phyloP scores from a whole-genome alignment of 2,113 vertebrate species.

The Xiphophorus maculatus region DNA sequence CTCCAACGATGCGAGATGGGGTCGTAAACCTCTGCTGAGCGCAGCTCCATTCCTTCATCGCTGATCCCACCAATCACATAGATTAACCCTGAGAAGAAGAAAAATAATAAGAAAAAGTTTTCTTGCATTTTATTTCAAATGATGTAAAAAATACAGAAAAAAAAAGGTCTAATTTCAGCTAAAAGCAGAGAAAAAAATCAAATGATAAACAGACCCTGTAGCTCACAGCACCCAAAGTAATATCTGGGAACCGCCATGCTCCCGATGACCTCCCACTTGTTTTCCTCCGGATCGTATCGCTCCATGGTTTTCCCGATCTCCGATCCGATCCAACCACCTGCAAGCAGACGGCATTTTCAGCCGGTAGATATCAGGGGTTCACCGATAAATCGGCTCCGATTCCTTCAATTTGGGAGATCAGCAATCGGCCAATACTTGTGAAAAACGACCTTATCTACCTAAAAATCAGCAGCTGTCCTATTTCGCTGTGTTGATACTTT shows the following conservation, averaged over 20 bases:
- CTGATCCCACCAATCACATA: conserved; percentile 95
- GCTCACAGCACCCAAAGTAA: conserved; percentile 96
- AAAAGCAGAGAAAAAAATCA: neutral
- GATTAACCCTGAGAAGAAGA: conserved; percentile 85
- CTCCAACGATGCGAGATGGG: conserved; percentile 92
- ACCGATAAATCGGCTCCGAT: too few relatives aligned
- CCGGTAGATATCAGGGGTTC: neutral
- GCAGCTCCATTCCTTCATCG: conserved; percentile 90
- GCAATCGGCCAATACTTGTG: too few relatives aligned
- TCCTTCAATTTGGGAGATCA: neutral
- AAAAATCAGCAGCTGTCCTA: too few relatives aligned
- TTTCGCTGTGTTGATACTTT: too few relatives aligned
- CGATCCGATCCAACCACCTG: conserved; percentile 95
- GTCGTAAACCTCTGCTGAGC: conserved; percentile 91
- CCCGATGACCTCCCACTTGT: conserved; percentile 94
- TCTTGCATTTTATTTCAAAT: too few relatives aligned
- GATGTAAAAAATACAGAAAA: neutral
- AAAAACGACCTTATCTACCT: too few relatives aligned
- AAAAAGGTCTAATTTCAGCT: neutral
- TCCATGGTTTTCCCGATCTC: conserved; percentile 98
- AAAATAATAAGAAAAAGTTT: neutral
- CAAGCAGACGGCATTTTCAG: neutral
- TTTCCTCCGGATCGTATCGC: conserved; percentile 94
- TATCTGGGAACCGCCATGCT: conserved; percentile 92
- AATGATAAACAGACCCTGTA: conserved; percentile 84